Evolutionary conservation across 2,113 vertebrate genomes (phyloP), one percentile per base, ranked within the genome.

Genomic region (Malaclemys terrapin): DNA sequence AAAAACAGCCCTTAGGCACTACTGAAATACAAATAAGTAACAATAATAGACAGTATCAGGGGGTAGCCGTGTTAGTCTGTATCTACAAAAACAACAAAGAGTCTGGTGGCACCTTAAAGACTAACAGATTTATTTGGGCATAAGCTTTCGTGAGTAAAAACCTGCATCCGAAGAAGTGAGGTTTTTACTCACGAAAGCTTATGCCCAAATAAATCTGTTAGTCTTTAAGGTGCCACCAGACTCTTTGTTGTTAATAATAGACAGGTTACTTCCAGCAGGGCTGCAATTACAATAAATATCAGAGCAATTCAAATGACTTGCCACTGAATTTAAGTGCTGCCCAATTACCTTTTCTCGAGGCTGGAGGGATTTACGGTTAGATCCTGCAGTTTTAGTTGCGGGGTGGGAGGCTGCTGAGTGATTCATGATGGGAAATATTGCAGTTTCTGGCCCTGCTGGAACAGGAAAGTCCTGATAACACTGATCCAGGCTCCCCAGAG

Each of bases 401-500:
- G 84, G 22, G 0, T 1, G 25, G 65, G 85, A 91, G 76, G 72
- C 78, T 14, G 14, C 56, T 31, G 85, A 93, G 87, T 92, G 89
- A 93, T 88, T 95, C 80, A 24, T 0, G 2, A 27, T 22, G 87
- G 91, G 85, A 96, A 96, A 80, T 4, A 2, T 0, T 1, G 45
- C 62, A 19, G 53, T 93, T 87, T 94, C 22, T 92, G 84, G 85
- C 87, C 25, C 3, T 38, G 47, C 94, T 87, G 82, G 5, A 80
- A 49, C 7, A 87, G 88, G 83, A 94, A 82, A 27, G 27, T 24
- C 80, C 87, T 62, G 7, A 20, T 87, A 6, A n/a, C 9, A 65
- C 38, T 6, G 16, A 16, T 65, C 17, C 57, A 24, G 2, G 5
- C 0, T 0, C 25, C 8, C 17, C 19, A 5, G 0, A 0, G 52